Base-by-base conservation (phyloP, 2,797 vertebrate species). In the Enteromius radiatus region DNA sequence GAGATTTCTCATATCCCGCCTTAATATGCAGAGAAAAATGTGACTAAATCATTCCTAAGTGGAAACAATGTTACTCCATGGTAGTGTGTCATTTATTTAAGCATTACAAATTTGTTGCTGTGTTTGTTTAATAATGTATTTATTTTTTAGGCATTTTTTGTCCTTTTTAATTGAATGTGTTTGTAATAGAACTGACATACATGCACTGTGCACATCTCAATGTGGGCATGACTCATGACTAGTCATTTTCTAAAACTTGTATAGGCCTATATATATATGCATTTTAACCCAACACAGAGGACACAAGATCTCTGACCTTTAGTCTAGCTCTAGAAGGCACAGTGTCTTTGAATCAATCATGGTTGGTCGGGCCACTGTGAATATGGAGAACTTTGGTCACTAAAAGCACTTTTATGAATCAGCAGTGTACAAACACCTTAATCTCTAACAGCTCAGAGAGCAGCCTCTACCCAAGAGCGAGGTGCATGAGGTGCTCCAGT, bases 341-440 rank as follows among this genome's bases (percentile, higher is more conserved):
- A 59, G 69, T 31, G 3, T 38, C 63, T 41, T 59, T 43, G 77
- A 86, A 86, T 83, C 63, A 83, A 81, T 83, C 77, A 76, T 19
- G 31, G 54, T 82, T 45, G 74, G 26, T 67, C 54, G 26, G 31
- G 77, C 33, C 12, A 59, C 74, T 12, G 38, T 26, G 69, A 76
- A 61, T 54, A 79, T n/a, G 43, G 41, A 78, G 23, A 74, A 74
- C 80, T 63, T 64, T 78, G 80, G 80, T 82, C 45, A 79, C 84
- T 88, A 83, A 86, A 85, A 84, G 75, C 83, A 56, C 78, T 85
- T 83, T 88, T 86, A 84, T 82, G 79, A 85, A 82, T 86, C 84
- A 76, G 74, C 71, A 82, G 69, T 70, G 76, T 81, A 75, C 80
- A 85, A 86, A 84, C 78, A 69, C 63, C 74, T 83, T 74, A 81